These are phyloP conservation scores for Eclectus roratus DNA, from an alignment of 2,113 vertebrate species.

Conservation along the genomic window DNA sequence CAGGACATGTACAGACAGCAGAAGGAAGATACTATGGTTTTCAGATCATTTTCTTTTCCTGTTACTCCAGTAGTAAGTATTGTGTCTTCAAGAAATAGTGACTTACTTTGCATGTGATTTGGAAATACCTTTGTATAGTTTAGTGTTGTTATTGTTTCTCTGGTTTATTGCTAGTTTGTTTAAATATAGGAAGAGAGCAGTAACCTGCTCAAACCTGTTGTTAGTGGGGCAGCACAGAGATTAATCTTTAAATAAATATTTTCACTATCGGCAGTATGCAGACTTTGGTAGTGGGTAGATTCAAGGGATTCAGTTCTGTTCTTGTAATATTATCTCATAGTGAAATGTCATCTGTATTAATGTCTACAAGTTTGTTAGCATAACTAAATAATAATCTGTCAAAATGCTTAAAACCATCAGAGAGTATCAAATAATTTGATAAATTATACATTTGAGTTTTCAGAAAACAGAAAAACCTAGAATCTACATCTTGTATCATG, in stretches of 20 bases:
- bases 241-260: background rate
- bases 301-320: background rate
- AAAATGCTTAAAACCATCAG: conserved; percentile 42
- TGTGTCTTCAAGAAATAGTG: background rate
- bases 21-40: background rate
- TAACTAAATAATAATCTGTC: conserved; percentile 56
- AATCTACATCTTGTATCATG: conserved; percentile 12
- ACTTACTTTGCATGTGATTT: background rate
- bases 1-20: background rate
- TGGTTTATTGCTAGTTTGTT: background rate
- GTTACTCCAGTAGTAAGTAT: background rate
- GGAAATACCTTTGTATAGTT: background rate
- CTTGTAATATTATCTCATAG: background rate
- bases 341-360: background rate
- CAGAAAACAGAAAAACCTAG: conserved; percentile 41
- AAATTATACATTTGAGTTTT: conserved; percentile 32
- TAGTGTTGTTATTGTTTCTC: background rate
- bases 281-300: background rate
- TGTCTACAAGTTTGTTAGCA: conserved; percentile 24
- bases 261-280: background rate
- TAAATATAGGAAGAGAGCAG: background rate
- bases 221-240: background rate
- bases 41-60: background rate
- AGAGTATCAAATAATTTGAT: conserved; percentile 55
- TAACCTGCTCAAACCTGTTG: background rate